These are phyloP conservation scores for Ictalurus punctatus DNA, from an alignment of 2,113 vertebrate species.

Conservation along the genomic window DNA sequence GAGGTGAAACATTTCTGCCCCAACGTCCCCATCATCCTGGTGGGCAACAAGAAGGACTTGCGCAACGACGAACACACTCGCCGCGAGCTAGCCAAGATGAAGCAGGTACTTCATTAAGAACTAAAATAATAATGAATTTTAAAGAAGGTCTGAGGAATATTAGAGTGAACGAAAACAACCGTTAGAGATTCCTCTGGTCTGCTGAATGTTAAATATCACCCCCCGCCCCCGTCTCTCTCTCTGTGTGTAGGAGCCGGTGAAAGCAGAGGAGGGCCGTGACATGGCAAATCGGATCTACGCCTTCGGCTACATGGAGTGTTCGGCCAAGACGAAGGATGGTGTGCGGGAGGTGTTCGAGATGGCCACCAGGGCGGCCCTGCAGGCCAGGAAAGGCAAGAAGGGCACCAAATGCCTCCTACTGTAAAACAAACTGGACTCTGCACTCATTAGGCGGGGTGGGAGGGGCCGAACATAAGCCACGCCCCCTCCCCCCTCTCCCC, in stretches of 20 bases:
- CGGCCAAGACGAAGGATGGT: slow-evolving; percentile 83
- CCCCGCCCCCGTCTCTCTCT: neutral
- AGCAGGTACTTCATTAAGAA: slow-evolving; percentile 77
- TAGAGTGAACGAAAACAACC: neutral
- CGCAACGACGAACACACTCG: slow-evolving; percentile 97
- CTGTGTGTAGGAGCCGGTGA: slow-evolving; percentile 77
- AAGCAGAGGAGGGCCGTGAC: slow-evolving; percentile 81
- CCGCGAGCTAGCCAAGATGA: slow-evolving; percentile 97
- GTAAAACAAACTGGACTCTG: slow-evolving; percentile 69
- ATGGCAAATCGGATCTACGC: slow-evolving; percentile 84
- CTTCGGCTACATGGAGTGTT: slow-evolving; percentile 87
- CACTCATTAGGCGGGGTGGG: slow-evolving; percentile 42
- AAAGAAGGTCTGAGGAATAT: neutral
- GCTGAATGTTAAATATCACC: slow-evolving; percentile 18
- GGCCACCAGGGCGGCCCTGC: slow-evolving; percentile 84
- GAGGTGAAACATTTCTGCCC: slow-evolving; percentile 99
- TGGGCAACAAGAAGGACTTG: slow-evolving; percentile 98
- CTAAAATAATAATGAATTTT: neutral
- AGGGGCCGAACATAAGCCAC: slow-evolving; percentile 53
- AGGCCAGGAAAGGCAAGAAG: slow-evolving; percentile 80
- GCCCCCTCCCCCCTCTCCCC: slow-evolving; percentile 56
- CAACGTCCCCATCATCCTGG: slow-evolving; percentile 97
- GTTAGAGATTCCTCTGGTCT: neutral
- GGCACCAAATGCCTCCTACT: slow-evolving; percentile 77
- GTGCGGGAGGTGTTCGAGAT: slow-evolving; percentile 87